Evolutionary conservation across 2,888 invertebrate species (phyloP), one percentile per base, ranked within the genome.

Genomic region (Ypsolopha scabrella): DNA sequence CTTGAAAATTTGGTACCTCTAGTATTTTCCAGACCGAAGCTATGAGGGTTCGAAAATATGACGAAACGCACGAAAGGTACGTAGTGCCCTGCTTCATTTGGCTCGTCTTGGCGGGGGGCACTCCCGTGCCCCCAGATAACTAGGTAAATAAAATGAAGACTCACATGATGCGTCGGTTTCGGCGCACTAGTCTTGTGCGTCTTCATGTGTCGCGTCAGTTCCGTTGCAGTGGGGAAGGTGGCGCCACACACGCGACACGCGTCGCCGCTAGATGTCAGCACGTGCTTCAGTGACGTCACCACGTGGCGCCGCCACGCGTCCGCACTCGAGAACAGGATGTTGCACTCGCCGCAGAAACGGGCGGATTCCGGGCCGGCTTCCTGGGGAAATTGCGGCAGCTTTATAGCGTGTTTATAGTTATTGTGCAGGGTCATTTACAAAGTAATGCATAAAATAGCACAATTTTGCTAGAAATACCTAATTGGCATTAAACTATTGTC

Each of bases 231-330:
- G 0, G 75, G 66, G 56, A 77, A 81, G 11, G 69, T 66, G 9
- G 67, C 70, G 0, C 82, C 82, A 54, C 81, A 82, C 0, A 61
- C 52, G 1, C 63, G 55, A 53, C 82, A 81, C 1, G 67, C 65
- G 50, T 75, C 24, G 24, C 43, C 24, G 43, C 43, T 13, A 38
- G 38, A n/a, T 24, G 24, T 24, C 24, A 38, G 24, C 6, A n/a
- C 41, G 35, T 54, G 54, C 8, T 47, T 14, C 8, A 50, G 24
- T 2, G 54, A 50, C 2, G 50, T 52, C 14, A 54, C 36, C 14
- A 54, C 45, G 33, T 58, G 58, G 0, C 57, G 33, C 14, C 46
- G 52, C 53, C 55, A 57, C 1, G 57, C 58, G 4, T 55, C 48
- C 3, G 50, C 11, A 6, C 52, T 41, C 7, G 41, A 11, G 39